Evolutionary conservation across 2,888 invertebrate genomes (phyloP).

Genomic region (Lasioglossum oenotherae): DNA sequence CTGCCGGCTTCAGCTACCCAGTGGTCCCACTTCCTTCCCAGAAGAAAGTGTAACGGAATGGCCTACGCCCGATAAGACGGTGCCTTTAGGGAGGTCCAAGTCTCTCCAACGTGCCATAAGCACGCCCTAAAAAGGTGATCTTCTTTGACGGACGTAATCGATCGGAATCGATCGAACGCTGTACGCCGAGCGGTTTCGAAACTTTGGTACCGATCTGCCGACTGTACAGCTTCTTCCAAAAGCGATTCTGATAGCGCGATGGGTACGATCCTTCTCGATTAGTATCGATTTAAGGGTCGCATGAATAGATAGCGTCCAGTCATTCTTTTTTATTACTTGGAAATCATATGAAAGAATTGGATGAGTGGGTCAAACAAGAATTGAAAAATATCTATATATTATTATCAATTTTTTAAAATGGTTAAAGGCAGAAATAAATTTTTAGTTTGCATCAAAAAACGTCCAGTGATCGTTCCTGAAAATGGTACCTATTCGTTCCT

Average conservation of each 20-base stretch:
- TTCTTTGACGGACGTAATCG: slow-evolving; percentile 29
- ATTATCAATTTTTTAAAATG: too few relatives aligned
- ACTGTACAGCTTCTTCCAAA: neutral
- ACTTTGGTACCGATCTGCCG: neutral
- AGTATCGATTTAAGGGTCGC: neutral
- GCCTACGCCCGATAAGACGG: slow-evolving; percentile 44
- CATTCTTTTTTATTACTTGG: too few relatives aligned
- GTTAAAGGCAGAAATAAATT: too few relatives aligned
- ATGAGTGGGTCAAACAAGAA: too few relatives aligned
- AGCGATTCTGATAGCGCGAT: neutral
- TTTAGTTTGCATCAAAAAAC: too few relatives aligned
- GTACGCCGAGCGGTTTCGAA: slow-evolving; percentile 11
- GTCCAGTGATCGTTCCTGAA: too few relatives aligned
- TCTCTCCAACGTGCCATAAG: slow-evolving; percentile 13
- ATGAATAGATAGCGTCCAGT: too few relatives aligned
- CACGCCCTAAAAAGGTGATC: slow-evolving; percentile 46
- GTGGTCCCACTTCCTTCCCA: slow-evolving; percentile 31
- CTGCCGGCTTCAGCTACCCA: slow-evolving; percentile 50
- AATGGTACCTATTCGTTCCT: too few relatives aligned
- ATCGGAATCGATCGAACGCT: slow-evolving; percentile 18
- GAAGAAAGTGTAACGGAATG: slow-evolving; percentile 55
- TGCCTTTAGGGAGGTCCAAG: slow-evolving; percentile 39
- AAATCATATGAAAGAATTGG: too few relatives aligned
- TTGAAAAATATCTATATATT: too few relatives aligned
- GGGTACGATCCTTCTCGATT: neutral